phyloP scores from a whole-genome alignment of 2,113 vertebrate genomes.

The Trogon melanurus region DNA sequence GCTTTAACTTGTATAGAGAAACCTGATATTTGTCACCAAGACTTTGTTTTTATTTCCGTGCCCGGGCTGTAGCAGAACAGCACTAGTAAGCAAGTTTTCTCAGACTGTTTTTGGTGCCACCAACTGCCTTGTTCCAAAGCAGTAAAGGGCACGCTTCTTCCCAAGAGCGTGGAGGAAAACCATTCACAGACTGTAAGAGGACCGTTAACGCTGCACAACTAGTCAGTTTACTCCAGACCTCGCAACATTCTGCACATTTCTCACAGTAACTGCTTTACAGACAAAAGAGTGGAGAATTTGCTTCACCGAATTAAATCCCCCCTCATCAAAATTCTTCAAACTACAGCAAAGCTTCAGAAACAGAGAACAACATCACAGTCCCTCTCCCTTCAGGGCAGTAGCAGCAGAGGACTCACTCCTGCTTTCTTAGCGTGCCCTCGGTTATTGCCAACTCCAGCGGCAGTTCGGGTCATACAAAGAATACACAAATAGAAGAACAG shows the following conservation, averaged over 20 bases:
- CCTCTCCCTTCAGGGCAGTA: not conserved
- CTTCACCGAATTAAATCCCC: not conserved
- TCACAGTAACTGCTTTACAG: not conserved
- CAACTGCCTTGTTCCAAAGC: not conserved
- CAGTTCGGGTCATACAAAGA: not conserved
- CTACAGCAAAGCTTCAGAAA: not conserved
- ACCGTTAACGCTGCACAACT: not conserved
- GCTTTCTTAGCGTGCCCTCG: fast-evolving
- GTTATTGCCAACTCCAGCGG: not conserved
- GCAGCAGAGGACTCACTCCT: not conserved
- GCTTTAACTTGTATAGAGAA: not conserved
- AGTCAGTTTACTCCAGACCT: not conserved
- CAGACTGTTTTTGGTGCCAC: not conserved
- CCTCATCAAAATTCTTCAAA: constrained; percentile 6
- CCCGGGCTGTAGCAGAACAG: not conserved
- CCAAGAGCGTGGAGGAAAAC: not conserved
- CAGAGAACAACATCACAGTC: not conserved
- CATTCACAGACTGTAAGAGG: not conserved
- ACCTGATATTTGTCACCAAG: not conserved
- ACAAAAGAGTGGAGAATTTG: not conserved
- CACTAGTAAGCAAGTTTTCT: not conserved
- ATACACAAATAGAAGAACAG: not conserved
- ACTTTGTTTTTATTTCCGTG: not conserved
- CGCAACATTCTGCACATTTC: not conserved
- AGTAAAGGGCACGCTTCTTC: not conserved